Evolutionary conservation across 2,888 invertebrate species (phyloP).

Genomic region (Cantharis nigra): DNA sequence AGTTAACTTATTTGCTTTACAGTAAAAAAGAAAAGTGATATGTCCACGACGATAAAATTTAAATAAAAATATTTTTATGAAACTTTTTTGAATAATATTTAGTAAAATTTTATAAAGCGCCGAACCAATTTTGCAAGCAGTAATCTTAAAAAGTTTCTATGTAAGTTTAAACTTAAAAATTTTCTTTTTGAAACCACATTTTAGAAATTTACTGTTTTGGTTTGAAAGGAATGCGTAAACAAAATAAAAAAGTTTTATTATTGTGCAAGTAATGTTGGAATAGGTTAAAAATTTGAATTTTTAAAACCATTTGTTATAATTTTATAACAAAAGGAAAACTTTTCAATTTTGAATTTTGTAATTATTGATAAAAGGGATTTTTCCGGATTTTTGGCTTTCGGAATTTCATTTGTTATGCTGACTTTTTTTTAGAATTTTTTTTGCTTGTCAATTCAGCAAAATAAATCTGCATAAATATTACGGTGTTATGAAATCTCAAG

Average conservation of each 20-base stretch:
- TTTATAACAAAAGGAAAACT: background rate
- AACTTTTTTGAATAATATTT: background rate
- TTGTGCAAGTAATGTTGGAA: background rate
- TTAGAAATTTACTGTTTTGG: background rate
- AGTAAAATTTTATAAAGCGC: background rate
- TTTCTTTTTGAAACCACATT: background rate
- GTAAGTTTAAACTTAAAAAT: background rate
- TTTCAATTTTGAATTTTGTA: too few species aligned
- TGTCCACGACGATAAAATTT: background rate
- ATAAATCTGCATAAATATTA: too few species aligned
- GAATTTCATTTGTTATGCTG: too few species aligned
- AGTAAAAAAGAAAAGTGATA: background rate
- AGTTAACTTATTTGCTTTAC: background rate
- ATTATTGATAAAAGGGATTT: too few species aligned
- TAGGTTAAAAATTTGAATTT: background rate
- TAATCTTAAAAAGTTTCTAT: background rate
- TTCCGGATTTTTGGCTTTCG: too few species aligned
- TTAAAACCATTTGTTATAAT: background rate
- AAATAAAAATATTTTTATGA: background rate
- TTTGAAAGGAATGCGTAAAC: background rate
- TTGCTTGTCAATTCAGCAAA: too few species aligned
- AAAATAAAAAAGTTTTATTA: background rate
- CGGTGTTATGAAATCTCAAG: too few species aligned
- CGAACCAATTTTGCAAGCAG: background rate
- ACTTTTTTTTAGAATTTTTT: too few species aligned